phyloP scores from a whole-genome alignment of 2,888 invertebrate genomes.

The Aphrophora alni region DNA sequence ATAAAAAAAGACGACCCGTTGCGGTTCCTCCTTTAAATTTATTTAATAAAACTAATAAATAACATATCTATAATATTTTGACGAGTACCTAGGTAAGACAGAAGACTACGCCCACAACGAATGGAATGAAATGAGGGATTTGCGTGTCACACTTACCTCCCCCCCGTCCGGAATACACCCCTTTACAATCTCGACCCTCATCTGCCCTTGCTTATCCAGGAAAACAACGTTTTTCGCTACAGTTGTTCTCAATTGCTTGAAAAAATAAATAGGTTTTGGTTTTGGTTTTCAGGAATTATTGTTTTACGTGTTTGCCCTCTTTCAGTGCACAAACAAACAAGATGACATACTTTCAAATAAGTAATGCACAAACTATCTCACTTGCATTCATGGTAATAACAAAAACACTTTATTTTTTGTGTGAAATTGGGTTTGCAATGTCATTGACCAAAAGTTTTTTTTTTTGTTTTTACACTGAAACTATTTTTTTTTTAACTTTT shows the following conservation, averaged over 20 bases:
- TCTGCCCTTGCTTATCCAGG: neutral
- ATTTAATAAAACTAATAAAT: too few relatives aligned
- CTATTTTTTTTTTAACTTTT: too few relatives aligned
- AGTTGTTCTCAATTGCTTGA: neutral
- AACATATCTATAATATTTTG: neutral
- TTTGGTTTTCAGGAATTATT: neutral
- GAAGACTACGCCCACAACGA: neutral
- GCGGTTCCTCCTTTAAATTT: too few relatives aligned
- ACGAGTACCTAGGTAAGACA: neutral
- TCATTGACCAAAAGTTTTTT: too few relatives aligned
- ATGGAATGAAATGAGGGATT: neutral
- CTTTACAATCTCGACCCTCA: neutral
- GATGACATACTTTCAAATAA: too few relatives aligned
- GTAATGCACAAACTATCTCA: too few relatives aligned
- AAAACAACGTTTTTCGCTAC: slow-evolving; percentile 5
- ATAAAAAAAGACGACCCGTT: too few relatives aligned
- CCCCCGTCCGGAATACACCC: neutral
- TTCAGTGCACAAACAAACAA: too few relatives aligned
- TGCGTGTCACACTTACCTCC: neutral
- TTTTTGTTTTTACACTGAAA: too few relatives aligned
- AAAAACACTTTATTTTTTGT: too few relatives aligned
- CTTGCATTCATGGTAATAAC: too few relatives aligned
- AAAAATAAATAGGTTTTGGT: neutral
- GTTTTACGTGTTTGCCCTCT: neutral
- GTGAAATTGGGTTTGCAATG: too few relatives aligned